phyloP scores from a whole-genome alignment of 1,140 invertebrate genomes.

The Sitobion miscanthi region DNA sequence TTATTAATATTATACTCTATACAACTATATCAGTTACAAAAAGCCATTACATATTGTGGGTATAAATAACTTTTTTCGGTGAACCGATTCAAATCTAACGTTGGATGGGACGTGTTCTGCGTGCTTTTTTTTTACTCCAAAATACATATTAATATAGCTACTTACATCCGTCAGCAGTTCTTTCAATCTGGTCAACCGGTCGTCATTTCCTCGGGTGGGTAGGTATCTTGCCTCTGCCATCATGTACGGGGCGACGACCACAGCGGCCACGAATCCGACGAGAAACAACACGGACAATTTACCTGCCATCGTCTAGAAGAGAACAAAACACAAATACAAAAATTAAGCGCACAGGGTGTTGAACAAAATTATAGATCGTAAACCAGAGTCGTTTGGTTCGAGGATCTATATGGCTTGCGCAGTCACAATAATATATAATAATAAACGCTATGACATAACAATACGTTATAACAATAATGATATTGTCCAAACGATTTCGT shows the following conservation, averaged over 20 bases:
- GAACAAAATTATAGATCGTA: background rate
- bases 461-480: too few species aligned
- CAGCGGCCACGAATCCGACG: background rate
- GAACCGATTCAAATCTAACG: background rate
- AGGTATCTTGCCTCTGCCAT: constrained; percentile 60
- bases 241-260: constrained; percentile 21
- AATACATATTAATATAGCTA: constrained; percentile 2
- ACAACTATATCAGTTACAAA: background rate
- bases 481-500: too few species aligned
- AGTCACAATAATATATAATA: background rate
- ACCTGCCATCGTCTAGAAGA: constrained; percentile 30
- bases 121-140: background rate
- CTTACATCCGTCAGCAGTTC: constrained; percentile 63
- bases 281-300: constrained; percentile 29
- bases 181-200: constrained; percentile 61
- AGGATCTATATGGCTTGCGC: background rate
- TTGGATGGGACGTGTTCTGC: too few species aligned
- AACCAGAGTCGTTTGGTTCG: background rate
- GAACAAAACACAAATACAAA: too few species aligned
- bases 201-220: constrained; percentile 62
- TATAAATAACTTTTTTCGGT: background rate
- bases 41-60: background rate
- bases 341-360: background rate
- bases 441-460: too few species aligned
- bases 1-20: background rate